Percentiles rank a stretch among this genome's conserved stretches.
These are phyloP conservation scores for Otolemur garnettii DNA, from an alignment of 2,113 vertebrate genomes.

Conservation along the genomic window DNA sequence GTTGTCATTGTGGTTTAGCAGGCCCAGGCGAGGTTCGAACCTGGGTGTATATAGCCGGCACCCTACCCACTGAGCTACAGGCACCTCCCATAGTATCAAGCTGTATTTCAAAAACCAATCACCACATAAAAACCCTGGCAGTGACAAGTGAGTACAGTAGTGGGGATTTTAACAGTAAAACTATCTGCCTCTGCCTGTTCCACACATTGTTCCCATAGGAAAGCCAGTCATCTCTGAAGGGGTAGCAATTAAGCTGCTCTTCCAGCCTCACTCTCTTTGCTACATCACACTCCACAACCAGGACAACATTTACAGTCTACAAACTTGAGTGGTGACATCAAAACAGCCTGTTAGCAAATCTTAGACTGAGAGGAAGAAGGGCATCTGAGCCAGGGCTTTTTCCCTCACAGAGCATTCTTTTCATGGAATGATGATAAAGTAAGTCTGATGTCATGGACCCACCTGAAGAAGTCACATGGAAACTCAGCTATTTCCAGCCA, in stretches of 20 bases:
- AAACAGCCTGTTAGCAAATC: slow-evolving; percentile 43
- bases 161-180: slow-evolving; percentile 11
- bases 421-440: not conserved
- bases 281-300: not conserved
- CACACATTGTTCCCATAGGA: not conserved
- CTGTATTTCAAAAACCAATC: slow-evolving; percentile 58
- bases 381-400: not conserved
- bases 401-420: slow-evolving; percentile 33
- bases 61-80: too few relatives aligned
- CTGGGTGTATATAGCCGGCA: too few relatives aligned
- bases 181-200: not conserved
- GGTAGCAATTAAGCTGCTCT: slow-evolving; percentile 40
- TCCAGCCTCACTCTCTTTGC: not conserved
- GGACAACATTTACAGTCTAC: not conserved
- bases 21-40: too few relatives aligned
- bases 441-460: not conserved
- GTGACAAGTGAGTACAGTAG: not conserved
- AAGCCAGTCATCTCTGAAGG: slow-evolving; percentile 29
- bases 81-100: not conserved
- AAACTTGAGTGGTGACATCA: slow-evolving; percentile 25
- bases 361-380: not conserved
- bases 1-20: too few relatives aligned
- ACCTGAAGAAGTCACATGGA: slow-evolving; percentile 44
- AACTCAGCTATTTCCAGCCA: not conserved
- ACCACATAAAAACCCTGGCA: slow-evolving; percentile 32